phyloP scores from a whole-genome alignment of 1,140 invertebrate species.

The Drosophila pectinifera region DNA sequence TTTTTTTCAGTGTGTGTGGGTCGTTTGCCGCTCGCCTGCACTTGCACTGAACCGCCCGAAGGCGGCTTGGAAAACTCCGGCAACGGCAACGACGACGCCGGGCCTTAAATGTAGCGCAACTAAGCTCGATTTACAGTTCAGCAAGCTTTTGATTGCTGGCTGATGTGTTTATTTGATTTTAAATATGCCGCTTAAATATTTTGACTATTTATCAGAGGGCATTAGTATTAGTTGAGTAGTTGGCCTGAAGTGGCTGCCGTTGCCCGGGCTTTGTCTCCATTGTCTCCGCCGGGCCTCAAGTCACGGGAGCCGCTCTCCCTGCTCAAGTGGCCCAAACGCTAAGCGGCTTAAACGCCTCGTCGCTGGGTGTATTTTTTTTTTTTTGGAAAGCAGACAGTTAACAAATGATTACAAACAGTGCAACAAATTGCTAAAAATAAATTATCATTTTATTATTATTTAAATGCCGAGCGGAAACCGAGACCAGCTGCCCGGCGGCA shows the following conservation, averaged over 20 bases:
- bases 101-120: constrained; percentile 72
- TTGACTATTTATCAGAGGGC: constrained; percentile 72
- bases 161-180: constrained; percentile 83
- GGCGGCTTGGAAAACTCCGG: constrained; percentile 44
- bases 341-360: constrained; percentile 79
- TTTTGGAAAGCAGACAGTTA: constrained; percentile 63
- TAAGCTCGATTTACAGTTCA: constrained; percentile 80
- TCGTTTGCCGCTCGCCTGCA: constrained; percentile 67
- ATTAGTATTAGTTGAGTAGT: constrained; percentile 52
- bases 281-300: constrained; percentile 8
- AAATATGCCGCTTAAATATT: constrained; percentile 82
- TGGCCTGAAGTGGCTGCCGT: constrained; percentile 52
- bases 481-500: constrained; percentile 55
- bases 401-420: constrained; percentile 82
- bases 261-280: constrained; percentile 47
- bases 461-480: constrained; percentile 75
- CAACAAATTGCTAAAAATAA: constrained; percentile 82
- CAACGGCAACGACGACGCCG: constrained; percentile 11
- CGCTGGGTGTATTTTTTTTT: constrained; percentile 14
- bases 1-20: constrained; percentile 21
- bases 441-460: constrained; percentile 82
- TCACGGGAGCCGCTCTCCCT: constrained; percentile 21
- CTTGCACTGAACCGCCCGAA: constrained; percentile 25
- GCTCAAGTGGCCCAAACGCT: constrained; percentile 42
- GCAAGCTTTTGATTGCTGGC: constrained; percentile 77